These are phyloP conservation scores for Neuroterus valhalla DNA, from an alignment of 1,140 invertebrate genomes.

Conservation along the genomic window DNA sequence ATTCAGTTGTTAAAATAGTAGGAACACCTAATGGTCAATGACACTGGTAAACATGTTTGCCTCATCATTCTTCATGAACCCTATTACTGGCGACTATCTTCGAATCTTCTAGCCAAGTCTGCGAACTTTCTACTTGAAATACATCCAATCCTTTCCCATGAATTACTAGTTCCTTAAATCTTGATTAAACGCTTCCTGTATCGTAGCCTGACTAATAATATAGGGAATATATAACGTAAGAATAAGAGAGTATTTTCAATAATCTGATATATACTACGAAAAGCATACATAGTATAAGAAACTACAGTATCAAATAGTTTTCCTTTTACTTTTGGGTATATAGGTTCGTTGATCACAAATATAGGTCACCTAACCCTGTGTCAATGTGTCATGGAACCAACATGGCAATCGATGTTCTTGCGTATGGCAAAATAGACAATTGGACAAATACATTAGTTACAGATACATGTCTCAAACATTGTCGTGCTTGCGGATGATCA, in stretches of 20 bases:
- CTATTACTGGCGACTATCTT: slow-evolving; percentile 3
- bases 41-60: slow-evolving; percentile 4
- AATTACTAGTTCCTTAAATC: background rate
- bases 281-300: background rate
- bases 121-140: background rate
- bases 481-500: slow-evolving; percentile 17
- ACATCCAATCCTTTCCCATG: background rate
- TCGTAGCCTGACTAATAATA: background rate
- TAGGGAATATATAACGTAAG: background rate
- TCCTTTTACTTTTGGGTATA: background rate
- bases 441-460: background rate
- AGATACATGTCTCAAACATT: slow-evolving; percentile 28
- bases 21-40: background rate
- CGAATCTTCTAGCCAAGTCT: background rate
- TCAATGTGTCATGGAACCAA: slow-evolving; percentile 15
- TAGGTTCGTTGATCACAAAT: slow-evolving; percentile 17
- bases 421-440: slow-evolving; percentile 21
- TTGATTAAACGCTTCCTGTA: background rate
- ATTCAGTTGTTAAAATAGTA: no score
- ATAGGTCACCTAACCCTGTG: slow-evolving; percentile 13
- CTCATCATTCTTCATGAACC: slow-evolving; percentile 1
- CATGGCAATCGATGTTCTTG: slow-evolving; percentile 14
- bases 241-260: background rate
- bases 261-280: background rate
- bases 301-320: background rate